Base-by-base conservation (phyloP, 2,113 vertebrate species). In the Cochlearius cochlearius region DNA sequence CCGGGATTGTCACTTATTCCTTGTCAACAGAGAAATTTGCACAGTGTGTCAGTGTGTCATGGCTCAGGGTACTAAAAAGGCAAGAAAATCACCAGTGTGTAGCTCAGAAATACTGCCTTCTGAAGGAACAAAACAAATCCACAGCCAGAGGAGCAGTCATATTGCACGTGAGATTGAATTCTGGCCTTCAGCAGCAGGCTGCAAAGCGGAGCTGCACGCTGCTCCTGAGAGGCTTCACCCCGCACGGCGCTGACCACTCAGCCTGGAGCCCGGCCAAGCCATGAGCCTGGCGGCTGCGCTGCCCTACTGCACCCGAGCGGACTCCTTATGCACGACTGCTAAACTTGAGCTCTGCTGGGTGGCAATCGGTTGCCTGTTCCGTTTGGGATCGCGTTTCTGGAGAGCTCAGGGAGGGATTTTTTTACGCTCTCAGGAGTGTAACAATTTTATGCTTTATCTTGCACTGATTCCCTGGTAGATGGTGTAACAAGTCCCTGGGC, bases 181-280 rank as follows among this genome's bases (percentile, higher is more conserved):
- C 77, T 36, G 22, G 26, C 36, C 63, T 13, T 26, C n/a, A 68
- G 47, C 60, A 82, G 56, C 21, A 86, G 67, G 17, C 18, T 73
- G 45, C 68, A 58, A 45, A 84, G 69, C 20, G 63, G 64, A 71
- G 32, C 4, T 50, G 34, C 55, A 4, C 2, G 0, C 16, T 13
- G 30, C 34, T 69, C n/a, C 21, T 41, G 75, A 67, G 58, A 36
- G 32, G 13, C 27, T 73, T 78, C 23, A 55, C 29, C 64, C 50
- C 23, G 23, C 14, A 5, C 0, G 1, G 23, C 0, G 1, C 58
- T 26, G n/a, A 60, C 34, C 0, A 2, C 26, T 29, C 38, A 22
- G 58, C 11, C 38, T 16, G 36, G 5, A 69, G 20, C 18, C 13
- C 41, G 45, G 39, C 30, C 60, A 69, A 87, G 21, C 23, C 59